Conservation (phyloP, 2,888 invertebrate genomes). For the Tetragonisca angustula region DNA sequence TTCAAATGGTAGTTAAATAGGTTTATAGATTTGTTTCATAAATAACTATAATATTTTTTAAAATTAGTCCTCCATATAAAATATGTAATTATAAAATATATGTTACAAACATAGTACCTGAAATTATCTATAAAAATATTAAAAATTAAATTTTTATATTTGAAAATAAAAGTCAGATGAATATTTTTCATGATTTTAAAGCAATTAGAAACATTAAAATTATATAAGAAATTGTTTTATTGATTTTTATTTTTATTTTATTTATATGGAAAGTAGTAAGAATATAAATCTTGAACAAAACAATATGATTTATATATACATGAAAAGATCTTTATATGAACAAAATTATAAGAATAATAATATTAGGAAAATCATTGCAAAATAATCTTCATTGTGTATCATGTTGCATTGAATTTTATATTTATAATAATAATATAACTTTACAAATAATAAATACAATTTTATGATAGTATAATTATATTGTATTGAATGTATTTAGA, state of each 20-base stretch:
- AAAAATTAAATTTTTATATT: not conserved
- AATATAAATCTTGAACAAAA: not conserved
- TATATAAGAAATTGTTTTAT: not conserved
- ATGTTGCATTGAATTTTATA: not conserved
- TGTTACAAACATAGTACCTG: slow-evolving; percentile 2
- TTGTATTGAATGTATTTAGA: slow-evolving; percentile 2
- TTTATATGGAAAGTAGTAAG: not conserved
- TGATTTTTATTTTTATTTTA: not conserved
- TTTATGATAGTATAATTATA: not conserved
- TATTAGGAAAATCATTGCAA: not conserved
- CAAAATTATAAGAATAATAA: not conserved
- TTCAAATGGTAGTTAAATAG: not conserved
- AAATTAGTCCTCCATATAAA: not conserved
- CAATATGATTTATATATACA: not conserved
- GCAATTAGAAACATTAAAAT: no score
- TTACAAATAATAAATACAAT: not conserved
- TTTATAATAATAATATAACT: not conserved
- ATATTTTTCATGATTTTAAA: no score
- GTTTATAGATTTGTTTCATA: not conserved
- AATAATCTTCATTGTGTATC: not conserved
- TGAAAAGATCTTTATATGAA: not conserved
- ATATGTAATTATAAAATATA: not conserved
- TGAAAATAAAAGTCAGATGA: not conserved
- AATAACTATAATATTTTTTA: not conserved
- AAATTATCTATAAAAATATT: not conserved